These are phyloP conservation scores for Sinocyclocheilus grahami DNA, from an alignment of 2,113 vertebrate species.

Conservation along the genomic window DNA sequence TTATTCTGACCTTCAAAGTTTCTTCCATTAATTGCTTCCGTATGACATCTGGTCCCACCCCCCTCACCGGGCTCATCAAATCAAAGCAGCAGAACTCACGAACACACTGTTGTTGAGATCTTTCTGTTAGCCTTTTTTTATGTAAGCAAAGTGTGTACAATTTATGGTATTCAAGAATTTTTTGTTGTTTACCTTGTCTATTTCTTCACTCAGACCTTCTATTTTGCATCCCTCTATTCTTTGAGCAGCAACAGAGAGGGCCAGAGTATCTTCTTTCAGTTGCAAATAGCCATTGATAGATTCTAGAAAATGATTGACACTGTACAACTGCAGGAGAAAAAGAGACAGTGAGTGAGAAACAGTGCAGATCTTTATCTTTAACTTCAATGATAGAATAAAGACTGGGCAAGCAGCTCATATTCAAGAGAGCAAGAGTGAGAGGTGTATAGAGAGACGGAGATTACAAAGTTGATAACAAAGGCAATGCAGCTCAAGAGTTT, in stretches of 20 bases:
- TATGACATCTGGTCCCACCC: constrained; percentile 64
- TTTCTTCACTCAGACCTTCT: constrained; percentile 76
- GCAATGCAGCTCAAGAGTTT: background rate
- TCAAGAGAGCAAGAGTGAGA: background rate
- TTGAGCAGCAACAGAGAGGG: constrained; percentile 69
- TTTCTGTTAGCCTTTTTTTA: background rate
- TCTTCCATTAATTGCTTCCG: constrained; percentile 80
- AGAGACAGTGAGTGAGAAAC: background rate
- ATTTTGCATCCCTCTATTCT: constrained; percentile 75
- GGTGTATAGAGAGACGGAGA: background rate
- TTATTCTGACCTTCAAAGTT: constrained; percentile 74
- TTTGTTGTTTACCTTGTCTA: constrained; percentile 70
- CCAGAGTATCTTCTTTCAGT: constrained; percentile 67
- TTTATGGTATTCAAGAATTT: background rate
- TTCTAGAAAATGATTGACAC: constrained; percentile 71
- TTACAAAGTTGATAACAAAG: background rate
- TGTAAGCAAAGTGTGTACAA: background rate
- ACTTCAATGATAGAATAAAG: background rate
- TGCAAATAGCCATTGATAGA: constrained; percentile 73
- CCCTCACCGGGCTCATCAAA: constrained; percentile 75
- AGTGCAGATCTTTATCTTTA: background rate
- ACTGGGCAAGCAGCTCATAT: background rate
- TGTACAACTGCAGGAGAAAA: constrained; percentile 64
- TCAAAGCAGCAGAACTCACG: constrained; percentile 75
- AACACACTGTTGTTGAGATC: constrained; percentile 71